These are phyloP conservation scores for Rhagologus leucostigma DNA, from an alignment of 2,113 vertebrate genomes.

Conservation along the genomic window DNA sequence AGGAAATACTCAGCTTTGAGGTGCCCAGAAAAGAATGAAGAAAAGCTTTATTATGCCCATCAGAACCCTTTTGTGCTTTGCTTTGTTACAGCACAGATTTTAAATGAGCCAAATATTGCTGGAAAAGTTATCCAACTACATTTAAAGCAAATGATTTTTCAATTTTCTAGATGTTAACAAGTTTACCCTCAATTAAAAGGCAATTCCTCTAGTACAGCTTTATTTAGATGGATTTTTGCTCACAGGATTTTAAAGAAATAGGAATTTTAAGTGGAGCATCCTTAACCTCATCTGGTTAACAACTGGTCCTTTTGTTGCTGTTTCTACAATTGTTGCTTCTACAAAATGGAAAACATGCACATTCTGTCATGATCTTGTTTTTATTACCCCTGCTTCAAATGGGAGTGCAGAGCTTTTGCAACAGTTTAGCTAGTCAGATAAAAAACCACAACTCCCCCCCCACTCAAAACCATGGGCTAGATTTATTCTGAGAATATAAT, in stretches of 20 bases:
- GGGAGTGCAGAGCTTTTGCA: neutral
- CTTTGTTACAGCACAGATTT: neutral
- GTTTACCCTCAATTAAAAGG: neutral
- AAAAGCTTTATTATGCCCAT: neutral
- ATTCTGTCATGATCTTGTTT: neutral
- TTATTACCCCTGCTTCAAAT: neutral
- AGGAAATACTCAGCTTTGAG: neutral
- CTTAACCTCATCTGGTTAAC: neutral
- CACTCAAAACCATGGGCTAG: neutral
- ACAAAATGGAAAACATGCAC: neutral
- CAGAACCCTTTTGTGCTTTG: neutral
- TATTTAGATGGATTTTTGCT: neutral
- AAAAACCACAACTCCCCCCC: rapidly evolving
- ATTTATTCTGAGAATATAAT: conserved; percentile 36
- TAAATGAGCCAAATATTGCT: neutral
- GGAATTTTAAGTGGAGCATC: neutral
- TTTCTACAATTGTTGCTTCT: neutral
- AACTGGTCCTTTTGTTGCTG: neutral
- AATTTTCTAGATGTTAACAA: neutral
- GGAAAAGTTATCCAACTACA: neutral
- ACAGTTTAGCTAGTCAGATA: neutral
- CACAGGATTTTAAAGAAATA: neutral
- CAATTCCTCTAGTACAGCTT: neutral
- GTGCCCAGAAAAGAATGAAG: neutral
- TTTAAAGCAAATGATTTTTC: neutral